Evolutionary conservation across 1,140 invertebrate species (phyloP).

Genomic region (Caenorhabditis remanei): DNA sequence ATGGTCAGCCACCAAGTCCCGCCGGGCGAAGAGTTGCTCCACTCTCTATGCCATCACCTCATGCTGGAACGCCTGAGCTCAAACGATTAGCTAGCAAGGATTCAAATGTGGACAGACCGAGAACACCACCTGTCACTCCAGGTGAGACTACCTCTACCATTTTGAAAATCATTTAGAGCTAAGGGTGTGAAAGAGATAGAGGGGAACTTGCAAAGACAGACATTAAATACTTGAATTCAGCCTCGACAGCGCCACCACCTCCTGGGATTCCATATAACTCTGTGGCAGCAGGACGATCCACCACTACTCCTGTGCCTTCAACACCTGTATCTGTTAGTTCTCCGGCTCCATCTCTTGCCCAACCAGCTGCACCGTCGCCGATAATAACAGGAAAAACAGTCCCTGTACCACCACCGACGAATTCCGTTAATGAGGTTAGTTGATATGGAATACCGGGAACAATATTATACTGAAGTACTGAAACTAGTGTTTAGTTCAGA

Average conservation of each 20-base stretch:
- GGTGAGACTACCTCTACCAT: background rate
- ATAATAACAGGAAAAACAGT: background rate
- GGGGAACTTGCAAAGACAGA: no score
- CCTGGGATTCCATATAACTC: conserved; percentile 78
- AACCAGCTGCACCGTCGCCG: background rate
- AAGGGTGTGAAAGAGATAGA: background rate
- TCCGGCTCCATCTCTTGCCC: conserved; percentile 38
- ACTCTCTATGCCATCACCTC: conserved; percentile 25
- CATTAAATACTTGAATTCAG: background rate
- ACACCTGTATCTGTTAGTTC: conserved; percentile 55
- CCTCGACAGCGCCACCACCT: conserved; percentile 79
- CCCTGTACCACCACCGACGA: background rate
- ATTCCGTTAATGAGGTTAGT: conserved; percentile 7
- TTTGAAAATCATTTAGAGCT: background rate
- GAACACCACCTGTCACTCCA: conserved; percentile 16
- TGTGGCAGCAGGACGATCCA: conserved; percentile 73
- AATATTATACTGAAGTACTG: no score
- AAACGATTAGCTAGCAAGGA: conserved; percentile 18
- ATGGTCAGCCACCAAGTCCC: conserved; percentile 22
- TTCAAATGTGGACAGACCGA: conserved; percentile 14
- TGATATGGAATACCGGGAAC: background rate
- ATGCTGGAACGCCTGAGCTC: conserved; percentile 10
- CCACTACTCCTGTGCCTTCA: conserved; percentile 59
- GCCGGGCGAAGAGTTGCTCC: conserved; percentile 9
- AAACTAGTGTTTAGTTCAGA: no score